Evolutionary conservation across 2,797 vertebrate genomes (phyloP).

Genomic region (Acridotheres tristis): DNA sequence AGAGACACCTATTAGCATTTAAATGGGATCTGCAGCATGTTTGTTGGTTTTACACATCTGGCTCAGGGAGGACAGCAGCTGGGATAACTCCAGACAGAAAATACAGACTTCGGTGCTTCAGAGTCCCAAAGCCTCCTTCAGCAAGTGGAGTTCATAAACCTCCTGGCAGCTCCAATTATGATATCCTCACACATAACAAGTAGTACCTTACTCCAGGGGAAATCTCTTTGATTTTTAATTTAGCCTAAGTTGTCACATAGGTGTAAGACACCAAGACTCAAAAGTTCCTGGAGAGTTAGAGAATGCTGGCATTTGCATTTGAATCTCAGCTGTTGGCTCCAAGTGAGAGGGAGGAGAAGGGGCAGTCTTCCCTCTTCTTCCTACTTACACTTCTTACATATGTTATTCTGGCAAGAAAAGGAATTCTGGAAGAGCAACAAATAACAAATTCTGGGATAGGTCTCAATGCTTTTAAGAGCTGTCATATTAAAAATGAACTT

Average conservation of each 20-base stretch:
- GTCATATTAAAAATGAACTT: not conserved
- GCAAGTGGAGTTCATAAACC: not conserved
- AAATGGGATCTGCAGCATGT: not conserved
- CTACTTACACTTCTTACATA: not conserved
- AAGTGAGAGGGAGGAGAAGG: not conserved
- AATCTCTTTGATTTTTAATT: conserved; percentile 54
- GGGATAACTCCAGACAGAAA: not conserved
- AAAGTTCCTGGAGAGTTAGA: conserved; percentile 35
- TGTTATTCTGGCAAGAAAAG: not conserved
- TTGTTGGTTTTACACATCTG: not conserved
- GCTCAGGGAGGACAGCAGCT: not conserved
- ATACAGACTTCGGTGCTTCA: not conserved
- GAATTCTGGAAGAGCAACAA: not conserved
- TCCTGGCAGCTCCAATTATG: conserved; percentile 36
- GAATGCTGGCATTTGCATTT: conserved; percentile 30
- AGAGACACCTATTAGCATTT: not conserved
- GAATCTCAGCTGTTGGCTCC: conserved; percentile 14
- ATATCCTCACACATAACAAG: conserved; percentile 28
- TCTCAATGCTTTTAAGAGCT: not conserved
- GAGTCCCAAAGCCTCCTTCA: not conserved
- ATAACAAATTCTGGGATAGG: not conserved
- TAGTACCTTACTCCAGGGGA: conserved; percentile 27
- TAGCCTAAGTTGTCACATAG: conserved; percentile 43
- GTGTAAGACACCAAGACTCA: conserved; percentile 44
- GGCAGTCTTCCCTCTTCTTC: not conserved